Evolutionary conservation across 2,797 vertebrate species (phyloP).

Genomic region (Vespertilio murinus): DNA sequence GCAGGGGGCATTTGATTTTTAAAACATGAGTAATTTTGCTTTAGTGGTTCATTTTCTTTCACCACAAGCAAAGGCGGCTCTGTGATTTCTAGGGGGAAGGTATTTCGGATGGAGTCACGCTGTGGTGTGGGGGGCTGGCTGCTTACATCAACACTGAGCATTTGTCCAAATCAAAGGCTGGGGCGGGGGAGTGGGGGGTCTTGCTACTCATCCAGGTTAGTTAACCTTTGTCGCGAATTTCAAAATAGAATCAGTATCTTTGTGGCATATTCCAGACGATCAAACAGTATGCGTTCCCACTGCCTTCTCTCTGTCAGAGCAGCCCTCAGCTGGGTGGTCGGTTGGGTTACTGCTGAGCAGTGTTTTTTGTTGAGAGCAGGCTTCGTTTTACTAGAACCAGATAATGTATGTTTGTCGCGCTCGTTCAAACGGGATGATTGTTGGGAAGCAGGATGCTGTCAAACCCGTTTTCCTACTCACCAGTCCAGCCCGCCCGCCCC

Average conservation of each 20-base stretch:
- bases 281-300: fast-evolving
- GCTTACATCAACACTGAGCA: not conserved
- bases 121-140: fast-evolving
- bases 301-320: not conserved
- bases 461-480: not conserved
- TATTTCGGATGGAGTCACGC: not conserved
- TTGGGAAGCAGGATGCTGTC: not conserved
- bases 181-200: fast-evolving
- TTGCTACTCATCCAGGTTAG: fast-evolving
- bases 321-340: fast-evolving
- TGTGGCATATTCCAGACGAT: not conserved
- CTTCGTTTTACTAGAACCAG: not conserved
- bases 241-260: not conserved
- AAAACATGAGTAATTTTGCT: not conserved
- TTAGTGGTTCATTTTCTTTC: not conserved
- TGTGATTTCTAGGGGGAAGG: not conserved
- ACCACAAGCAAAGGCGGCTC: not conserved
- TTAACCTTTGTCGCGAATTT: not conserved
- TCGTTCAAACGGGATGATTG: not conserved
- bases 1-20: not conserved
- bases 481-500: not conserved
- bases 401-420: too few species aligned
- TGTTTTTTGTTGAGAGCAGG: not conserved
- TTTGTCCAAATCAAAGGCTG: not conserved
- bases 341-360: not conserved